A percentile compares a stretch with the other conserved stretches of the same genome.
Conservation (phyloP, 2,797 vertebrate species). For the Sciaenops ocellatus region DNA sequence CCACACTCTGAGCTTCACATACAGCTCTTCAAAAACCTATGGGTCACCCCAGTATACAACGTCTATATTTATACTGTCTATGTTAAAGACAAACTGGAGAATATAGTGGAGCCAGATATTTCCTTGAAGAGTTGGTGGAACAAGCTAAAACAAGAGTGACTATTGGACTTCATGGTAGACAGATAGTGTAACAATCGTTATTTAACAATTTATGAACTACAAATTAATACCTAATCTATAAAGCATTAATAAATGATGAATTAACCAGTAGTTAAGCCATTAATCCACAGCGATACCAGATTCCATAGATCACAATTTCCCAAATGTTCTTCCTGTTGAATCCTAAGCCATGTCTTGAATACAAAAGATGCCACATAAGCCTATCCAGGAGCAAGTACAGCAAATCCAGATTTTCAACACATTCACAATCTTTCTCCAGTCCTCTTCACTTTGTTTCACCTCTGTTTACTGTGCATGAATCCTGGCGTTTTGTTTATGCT, state of each 20-base stretch:
- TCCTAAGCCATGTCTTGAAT: slow-evolving; percentile 33
- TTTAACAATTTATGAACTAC: no score
- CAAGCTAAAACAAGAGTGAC: neutral
- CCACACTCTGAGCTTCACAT: no score
- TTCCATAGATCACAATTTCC: slow-evolving; percentile 2
- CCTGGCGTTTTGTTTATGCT: neutral
- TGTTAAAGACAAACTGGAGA: neutral
- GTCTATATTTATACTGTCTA: no score
- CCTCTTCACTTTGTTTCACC: neutral
- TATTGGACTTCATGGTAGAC: neutral
- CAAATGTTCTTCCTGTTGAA: slow-evolving; percentile 8
- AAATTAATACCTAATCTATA: neutral
- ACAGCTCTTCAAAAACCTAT: no score
- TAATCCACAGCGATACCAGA: neutral
- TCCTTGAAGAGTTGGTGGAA: neutral
- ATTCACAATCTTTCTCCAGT: slow-evolving; percentile 36
- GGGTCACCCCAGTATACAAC: no score
- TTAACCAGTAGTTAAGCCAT: neutral
- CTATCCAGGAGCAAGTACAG: slow-evolving; percentile 49
- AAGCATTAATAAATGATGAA: neutral
- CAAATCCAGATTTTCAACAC: slow-evolving; percentile 47
- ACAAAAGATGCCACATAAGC: slow-evolving; percentile 50
- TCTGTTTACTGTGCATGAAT: neutral
- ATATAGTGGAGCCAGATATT: neutral
- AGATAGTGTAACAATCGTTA: neutral